These are phyloP conservation scores for Halcyon leucocephala DNA, from an alignment of 2,797 vertebrate genomes.

Conservation along the genomic window DNA sequence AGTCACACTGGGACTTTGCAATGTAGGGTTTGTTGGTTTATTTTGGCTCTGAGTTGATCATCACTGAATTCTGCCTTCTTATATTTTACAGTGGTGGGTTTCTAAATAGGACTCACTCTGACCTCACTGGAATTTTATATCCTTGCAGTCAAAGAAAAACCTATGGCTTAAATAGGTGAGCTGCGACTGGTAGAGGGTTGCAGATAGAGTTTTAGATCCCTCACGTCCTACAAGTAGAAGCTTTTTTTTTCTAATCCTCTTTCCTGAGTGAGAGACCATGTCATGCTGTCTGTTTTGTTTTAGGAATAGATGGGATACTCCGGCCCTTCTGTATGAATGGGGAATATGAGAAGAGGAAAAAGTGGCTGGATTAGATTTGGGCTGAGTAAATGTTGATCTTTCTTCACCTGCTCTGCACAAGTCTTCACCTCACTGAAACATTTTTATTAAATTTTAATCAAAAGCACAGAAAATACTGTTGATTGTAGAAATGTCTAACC, in stretches of 20 bases:
- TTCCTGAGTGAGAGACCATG: not conserved
- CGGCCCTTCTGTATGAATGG: constrained; percentile 43
- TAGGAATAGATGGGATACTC: constrained; percentile 20
- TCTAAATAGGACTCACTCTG: not conserved
- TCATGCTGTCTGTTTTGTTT: constrained; percentile 37
- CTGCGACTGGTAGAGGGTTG: not conserved
- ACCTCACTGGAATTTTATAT: constrained; percentile 8
- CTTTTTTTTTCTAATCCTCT: not conserved
- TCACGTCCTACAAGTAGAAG: not conserved
- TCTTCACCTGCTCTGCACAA: constrained; percentile 78
- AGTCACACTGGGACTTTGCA: constrained; percentile 39
- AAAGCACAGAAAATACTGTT: constrained; percentile 79
- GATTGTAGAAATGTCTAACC: constrained; percentile 60
- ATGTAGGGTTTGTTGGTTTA: constrained; percentile 12
- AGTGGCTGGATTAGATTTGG: constrained; percentile 66
- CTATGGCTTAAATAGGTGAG: constrained; percentile 43
- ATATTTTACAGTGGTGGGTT: constrained; percentile 14
- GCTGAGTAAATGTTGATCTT: constrained; percentile 75
- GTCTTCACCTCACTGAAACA: constrained; percentile 69
- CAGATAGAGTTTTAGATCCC: constrained; percentile 41
- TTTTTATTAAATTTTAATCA: constrained; percentile 84
- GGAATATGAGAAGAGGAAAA: constrained; percentile 73
- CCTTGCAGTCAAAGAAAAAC: constrained; percentile 22
- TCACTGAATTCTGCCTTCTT: constrained; percentile 33
- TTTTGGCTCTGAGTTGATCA: constrained; percentile 37